Base-by-base conservation (phyloP, 2,113 vertebrate genomes). In the Oxyruncus cristatus region DNA sequence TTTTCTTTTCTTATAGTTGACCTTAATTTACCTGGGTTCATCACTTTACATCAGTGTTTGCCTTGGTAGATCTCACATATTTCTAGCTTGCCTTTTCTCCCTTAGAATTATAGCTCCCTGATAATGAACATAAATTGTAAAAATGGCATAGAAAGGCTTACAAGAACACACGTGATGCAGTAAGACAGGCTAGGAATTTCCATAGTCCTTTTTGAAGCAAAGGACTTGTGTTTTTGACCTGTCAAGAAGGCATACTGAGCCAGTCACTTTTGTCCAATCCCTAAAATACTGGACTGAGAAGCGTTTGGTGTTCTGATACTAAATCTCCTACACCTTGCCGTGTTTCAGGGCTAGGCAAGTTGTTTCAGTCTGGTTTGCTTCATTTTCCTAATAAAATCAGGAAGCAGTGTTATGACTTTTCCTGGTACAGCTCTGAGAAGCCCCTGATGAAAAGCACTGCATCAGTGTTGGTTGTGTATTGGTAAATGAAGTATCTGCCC, bases 361-460 rank as follows among this genome's bases (percentile, higher is more conserved):
- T 63, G 32, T 78, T 92, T 79, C 58, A 3, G 21, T 76, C 22
- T 32, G 6, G 1, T 72, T 72, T 73, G 58, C 53, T 92, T 77
- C 8, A 4, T 75, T 82, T 92, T 55, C 32, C 26, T 14, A 46
- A 11, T 23, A 35, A 85, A 83, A 59, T 3, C 13, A 20, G 41
- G 53, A 65, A 70, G n/a, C 49, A 72, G 12, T 7, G 24, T 53
- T 52, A 10, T 0, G 5, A 6, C 14, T 50, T 49, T 35, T 28
- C 21, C 15, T 37, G 20, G 17, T 39, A n/a, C 5, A 22, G 14
- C 18, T 58, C 59, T 74, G 50, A 9, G 2, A 55, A 15, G 28
- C 13, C 5, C 11, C 11, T 0, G 0, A 0, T 22, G 49, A n/a
- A 63, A 80, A 76, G 63, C 49, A 37, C n/a, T 35, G 52, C 12